These are phyloP conservation scores for Panagrolaimus sp. DNA, from an alignment of 1,140 invertebrate genomes.

Conservation along the genomic window DNA sequence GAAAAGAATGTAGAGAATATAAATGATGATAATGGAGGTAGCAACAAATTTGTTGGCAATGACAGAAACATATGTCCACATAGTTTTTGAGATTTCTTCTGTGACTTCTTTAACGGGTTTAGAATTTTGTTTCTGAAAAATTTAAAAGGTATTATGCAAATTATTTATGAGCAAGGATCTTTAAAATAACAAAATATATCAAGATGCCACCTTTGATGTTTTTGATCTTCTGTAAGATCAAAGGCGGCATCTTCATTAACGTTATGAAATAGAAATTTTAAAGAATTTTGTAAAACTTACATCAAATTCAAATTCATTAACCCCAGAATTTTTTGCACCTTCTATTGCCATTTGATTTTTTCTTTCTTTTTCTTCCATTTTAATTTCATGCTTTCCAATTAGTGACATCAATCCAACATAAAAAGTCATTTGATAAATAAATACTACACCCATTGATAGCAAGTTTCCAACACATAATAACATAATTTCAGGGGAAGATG, in stretches of 20 bases:
- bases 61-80: conserved; percentile 47
- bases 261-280: no score
- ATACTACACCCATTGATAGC: conserved; percentile 39
- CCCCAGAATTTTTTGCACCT: conserved; percentile 30
- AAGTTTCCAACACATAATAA: conserved; percentile 47
- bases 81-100: conserved; percentile 44
- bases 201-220: no score
- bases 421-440: conserved; percentile 49
- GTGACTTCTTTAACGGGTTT: conserved; percentile 46
- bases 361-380: conserved; percentile 26
- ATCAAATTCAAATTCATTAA: conserved; percentile 25
- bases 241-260: no score
- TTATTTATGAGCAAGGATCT: no score
- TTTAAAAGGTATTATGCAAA: not conserved
- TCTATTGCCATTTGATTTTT: conserved; percentile 25
- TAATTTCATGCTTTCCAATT: conserved; percentile 32
- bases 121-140: conserved; percentile 43
- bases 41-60: conserved; percentile 46
- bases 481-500: conserved; percentile 45
- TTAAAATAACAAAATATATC: no score
- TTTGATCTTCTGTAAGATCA: no score
- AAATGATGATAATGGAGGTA: conserved; percentile 38
- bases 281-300: no score
- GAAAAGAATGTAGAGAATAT: conserved; percentile 45
- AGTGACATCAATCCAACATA: conserved; percentile 43